Base-by-base conservation (phyloP, 2,888 invertebrate species). In the Esperia sulphurella region DNA sequence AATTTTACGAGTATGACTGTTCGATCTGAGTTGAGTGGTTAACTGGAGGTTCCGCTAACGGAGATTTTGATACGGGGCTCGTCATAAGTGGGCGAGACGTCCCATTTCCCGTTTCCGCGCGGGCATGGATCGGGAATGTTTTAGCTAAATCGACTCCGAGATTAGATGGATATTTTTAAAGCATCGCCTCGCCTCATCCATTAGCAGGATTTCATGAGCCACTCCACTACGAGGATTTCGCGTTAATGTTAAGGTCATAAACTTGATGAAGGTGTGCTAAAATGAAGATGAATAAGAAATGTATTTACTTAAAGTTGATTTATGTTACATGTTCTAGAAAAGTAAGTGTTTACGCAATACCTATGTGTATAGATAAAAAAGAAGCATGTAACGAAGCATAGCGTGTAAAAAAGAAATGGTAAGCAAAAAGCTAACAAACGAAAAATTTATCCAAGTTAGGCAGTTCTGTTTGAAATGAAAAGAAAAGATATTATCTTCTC, bases 91-190 rank as follows among this genome's bases (percentile, higher is more conserved):
- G 75, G 73, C 64, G 70, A 70, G 73, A 74, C 74, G 71, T 75
- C 68, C 71, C 75, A 75, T 77, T 80, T 78, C 72, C 75, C 68
- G 69, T 76, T 71, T 66, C 71, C 67, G 64, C 69, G 71, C 68
- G 67, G 66, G 71, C 71, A 68, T 63, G 69, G 71, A 78, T 79
- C 71, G 68, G 68, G 75, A 78, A 76, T 80, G 78, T 79, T 81
- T 80, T 76, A 79, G 76, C 74, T 78, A 75, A 77, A 80, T 80
- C 77, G 80, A 76, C 77, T 77, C 71, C 61, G 64, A 71, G 77
- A 79, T 83, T 79, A 79, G 75, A 77, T 71, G 78, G 79, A 80
- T 83, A 82, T 83, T 82, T 81, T 83, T 80, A 81, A 82, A 77
- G 71, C 78, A 75, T 70, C 69, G 70, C 76, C 74, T 74, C 79